phyloP scores from a whole-genome alignment of 1,140 invertebrate species.

The Drosophila murphyi region DNA sequence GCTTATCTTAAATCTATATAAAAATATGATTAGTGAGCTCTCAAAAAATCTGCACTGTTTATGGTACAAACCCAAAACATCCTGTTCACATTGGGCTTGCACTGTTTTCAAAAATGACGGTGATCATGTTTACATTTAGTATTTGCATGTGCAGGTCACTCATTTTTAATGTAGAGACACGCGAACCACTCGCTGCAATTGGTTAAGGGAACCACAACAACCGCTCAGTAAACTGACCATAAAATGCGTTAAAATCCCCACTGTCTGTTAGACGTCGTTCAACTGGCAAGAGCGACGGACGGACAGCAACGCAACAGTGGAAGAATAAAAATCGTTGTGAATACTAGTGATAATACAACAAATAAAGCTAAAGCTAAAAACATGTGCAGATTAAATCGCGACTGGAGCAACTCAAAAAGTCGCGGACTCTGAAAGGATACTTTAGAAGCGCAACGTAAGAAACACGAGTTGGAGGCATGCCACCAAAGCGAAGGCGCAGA shows the following conservation, averaged over 20 bases:
- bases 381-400: conserved; percentile 49
- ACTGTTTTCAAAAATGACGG: conserved; percentile 15
- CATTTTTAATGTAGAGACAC: conserved; percentile 40
- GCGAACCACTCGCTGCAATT: conserved; percentile 21
- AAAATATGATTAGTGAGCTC: no score
- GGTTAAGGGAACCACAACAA: conserved; percentile 12
- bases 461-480: conserved; percentile 56
- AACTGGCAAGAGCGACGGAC: conserved; percentile 63
- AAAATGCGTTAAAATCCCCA: conserved; percentile 35
- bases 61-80: not conserved
- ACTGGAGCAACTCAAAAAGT: conserved; percentile 61
- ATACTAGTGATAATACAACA: conserved; percentile 35
- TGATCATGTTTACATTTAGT: conserved; percentile 25
- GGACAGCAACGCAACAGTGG: not conserved
- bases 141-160: conserved; percentile 7
- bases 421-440: conserved; percentile 54
- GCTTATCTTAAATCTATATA: no score
- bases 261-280: conserved; percentile 64
- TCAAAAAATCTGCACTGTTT: no score
- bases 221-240: conserved; percentile 8
- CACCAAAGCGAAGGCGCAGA: conserved; percentile 76
- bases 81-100: not conserved
- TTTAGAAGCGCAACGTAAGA: not conserved
- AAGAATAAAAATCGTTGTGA: not conserved
- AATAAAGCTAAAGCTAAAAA: conserved; percentile 8